These are phyloP conservation scores for Brenthis ino DNA, from an alignment of 2,888 invertebrate genomes.

Conservation along the genomic window DNA sequence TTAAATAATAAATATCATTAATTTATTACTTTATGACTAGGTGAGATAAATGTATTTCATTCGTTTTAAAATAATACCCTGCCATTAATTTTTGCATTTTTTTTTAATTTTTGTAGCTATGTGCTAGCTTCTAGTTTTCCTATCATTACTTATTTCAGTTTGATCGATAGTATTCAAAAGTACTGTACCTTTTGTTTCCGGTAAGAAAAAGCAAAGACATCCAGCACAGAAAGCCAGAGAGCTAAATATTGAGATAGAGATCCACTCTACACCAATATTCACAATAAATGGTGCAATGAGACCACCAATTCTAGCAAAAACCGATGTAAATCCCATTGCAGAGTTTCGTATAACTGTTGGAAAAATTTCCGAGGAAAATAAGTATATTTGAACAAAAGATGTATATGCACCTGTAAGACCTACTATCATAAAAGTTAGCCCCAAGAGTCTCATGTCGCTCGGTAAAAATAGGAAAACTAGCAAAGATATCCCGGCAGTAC, in stretches of 20 bases:
- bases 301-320: slow-evolving; percentile 86
- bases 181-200: slow-evolving; percentile 69
- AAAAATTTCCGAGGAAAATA: slow-evolving; percentile 90
- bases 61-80: too few species aligned
- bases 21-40: too few species aligned
- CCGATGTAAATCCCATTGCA: slow-evolving; percentile 88
- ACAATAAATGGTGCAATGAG: slow-evolving; percentile 87
- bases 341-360: slow-evolving; percentile 91
- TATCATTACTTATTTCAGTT: slow-evolving; percentile 49
- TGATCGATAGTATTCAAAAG: slow-evolving; percentile 67
- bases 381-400: slow-evolving; percentile 85
- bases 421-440: slow-evolving; percentile 87
- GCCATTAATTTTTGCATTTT: too few species aligned
- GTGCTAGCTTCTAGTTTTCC: background rate
- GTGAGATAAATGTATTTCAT: too few species aligned
- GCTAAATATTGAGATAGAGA: slow-evolving; percentile 67
- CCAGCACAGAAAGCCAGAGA: slow-evolving; percentile 60
- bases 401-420: slow-evolving; percentile 89
- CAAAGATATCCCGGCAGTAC: slow-evolving; percentile 58
- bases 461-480: slow-evolving; percentile 66
- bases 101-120: too few species aligned
- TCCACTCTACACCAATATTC: slow-evolving; percentile 72
- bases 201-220: slow-evolving; percentile 61
- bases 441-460: slow-evolving; percentile 52
- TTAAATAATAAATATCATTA: too few species aligned